Percentiles rank a stretch among this genome's conserved stretches.
phyloP scores from a whole-genome alignment of 2,888 invertebrate genomes.

The Alsophila aescularia region DNA sequence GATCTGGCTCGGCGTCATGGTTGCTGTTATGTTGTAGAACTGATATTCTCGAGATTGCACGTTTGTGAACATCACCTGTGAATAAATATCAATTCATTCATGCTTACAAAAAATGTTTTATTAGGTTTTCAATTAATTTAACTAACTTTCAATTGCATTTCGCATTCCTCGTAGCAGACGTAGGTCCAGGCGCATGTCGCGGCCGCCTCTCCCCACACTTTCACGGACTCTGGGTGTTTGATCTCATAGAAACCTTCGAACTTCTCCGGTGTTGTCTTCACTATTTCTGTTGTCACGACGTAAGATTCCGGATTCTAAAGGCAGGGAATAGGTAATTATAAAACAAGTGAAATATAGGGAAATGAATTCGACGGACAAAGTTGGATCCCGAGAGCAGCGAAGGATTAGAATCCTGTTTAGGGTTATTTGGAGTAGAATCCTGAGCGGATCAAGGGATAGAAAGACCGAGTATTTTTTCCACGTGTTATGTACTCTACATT shows the following conservation, averaged over 20 bases:
- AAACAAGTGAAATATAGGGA: too few species aligned
- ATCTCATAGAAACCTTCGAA: slow-evolving; percentile 73
- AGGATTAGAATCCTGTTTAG: too few species aligned
- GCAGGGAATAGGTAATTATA: background rate
- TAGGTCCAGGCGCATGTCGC: slow-evolving; percentile 70
- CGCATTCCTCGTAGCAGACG: slow-evolving; percentile 69
- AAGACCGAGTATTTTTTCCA: too few species aligned
- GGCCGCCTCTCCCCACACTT: slow-evolving; percentile 74
- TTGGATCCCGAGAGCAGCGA: too few species aligned
- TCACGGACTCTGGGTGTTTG: slow-evolving; percentile 65
- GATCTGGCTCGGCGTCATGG: slow-evolving; percentile 61
- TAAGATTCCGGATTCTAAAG: slow-evolving; percentile 69
- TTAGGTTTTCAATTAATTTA: too few species aligned
- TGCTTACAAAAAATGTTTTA: too few species aligned
- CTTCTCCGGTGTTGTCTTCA: slow-evolving; percentile 63
- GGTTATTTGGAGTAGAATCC: too few species aligned
- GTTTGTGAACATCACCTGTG: slow-evolving; percentile 70
- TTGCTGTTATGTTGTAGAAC: slow-evolving; percentile 62
- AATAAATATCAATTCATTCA: background rate
- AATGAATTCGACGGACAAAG: too few species aligned
- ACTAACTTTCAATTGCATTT: slow-evolving; percentile 66
- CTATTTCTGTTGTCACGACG: slow-evolving; percentile 62
- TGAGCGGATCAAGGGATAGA: too few species aligned
- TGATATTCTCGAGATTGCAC: slow-evolving; percentile 68
- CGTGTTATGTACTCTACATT: too few species aligned